Base-by-base conservation (phyloP, 1,140 invertebrate genomes). In the Wasmannia auropunctata region DNA sequence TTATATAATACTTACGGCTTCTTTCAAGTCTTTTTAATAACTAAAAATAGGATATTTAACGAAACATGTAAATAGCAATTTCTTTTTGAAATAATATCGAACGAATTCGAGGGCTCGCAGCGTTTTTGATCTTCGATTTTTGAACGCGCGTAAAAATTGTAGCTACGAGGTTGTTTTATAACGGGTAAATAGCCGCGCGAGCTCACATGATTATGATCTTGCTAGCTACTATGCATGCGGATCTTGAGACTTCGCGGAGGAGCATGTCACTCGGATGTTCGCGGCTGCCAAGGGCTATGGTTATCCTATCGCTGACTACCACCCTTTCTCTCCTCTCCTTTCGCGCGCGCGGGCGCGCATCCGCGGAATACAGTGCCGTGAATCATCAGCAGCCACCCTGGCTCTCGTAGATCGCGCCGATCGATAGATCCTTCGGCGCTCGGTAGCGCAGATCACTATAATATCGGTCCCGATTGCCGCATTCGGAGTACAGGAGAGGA, bases 181-280 rank as follows among this genome's bases (percentile, higher is more conserved):
- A 58, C 46, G 43, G 46, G 16, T 40, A 79, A 72, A 74, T 60
- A 75, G 70, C 70, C 19, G 40, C 67, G 51, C 60, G 75, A 79
- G 60, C 63, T 65, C 69, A 63, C 80, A 79, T 87, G 90, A 89
- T 91, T 91, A 91, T 86, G 89, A 91, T 91, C 89, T 22, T 79
- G 77, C 77, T 54, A 43, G 75, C 37, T 81, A 75, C 80, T 88
- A 89, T 69, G 70, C 19, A 43, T 84, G 37, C 22, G 88, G 89
- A 91, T 91, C 88, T 91, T 79, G n/a, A 88, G 85, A 90, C 75
- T 83, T 84, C 81, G 76, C 83, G 87, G 74, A 85, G 87, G 91
- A 91, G 90, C 90, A 91, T 91, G 90, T 91, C 90, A 91, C 90
- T 91, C 80, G 80, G 88, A 87, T 91, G 90, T 91, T 91, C 86